Conservation (phyloP, 1,140 invertebrate species). For the Calephelis nemesis region DNA sequence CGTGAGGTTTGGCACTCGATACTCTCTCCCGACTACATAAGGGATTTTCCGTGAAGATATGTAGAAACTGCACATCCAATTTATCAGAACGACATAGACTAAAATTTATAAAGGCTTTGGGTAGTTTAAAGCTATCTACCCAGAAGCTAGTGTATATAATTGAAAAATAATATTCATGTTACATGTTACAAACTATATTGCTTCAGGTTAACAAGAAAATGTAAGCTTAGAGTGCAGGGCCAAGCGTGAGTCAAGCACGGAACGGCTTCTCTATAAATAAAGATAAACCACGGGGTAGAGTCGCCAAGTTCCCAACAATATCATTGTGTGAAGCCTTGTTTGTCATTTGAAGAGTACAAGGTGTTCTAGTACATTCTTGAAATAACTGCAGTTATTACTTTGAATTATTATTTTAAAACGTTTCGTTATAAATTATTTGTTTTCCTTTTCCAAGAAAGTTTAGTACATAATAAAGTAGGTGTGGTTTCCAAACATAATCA, state of each 20-base stretch:
- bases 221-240: conserved; percentile 23
- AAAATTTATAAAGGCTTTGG: too few relatives aligned
- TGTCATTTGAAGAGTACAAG: conserved; percentile 36
- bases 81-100: too few relatives aligned
- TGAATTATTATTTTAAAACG: background rate
- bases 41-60: too few relatives aligned
- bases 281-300: conserved; percentile 22
- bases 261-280: conserved; percentile 45
- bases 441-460: background rate
- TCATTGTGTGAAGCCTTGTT: conserved; percentile 53
- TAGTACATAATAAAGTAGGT: too few relatives aligned
- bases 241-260: conserved; percentile 50
- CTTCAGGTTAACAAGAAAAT: background rate
- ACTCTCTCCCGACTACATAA: too few relatives aligned
- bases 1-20: too few relatives aligned
- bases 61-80: too few relatives aligned
- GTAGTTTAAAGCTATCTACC: too few relatives aligned
- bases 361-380: conserved; percentile 17
- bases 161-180: too few relatives aligned
- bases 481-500: too few relatives aligned
- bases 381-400: background rate
- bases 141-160: too few relatives aligned
- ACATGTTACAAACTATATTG: too few relatives aligned
- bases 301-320: conserved; percentile 49
- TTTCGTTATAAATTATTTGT: background rate